Base-by-base conservation (phyloP, 1,140 invertebrate species). In the Solenopsis fugax region DNA sequence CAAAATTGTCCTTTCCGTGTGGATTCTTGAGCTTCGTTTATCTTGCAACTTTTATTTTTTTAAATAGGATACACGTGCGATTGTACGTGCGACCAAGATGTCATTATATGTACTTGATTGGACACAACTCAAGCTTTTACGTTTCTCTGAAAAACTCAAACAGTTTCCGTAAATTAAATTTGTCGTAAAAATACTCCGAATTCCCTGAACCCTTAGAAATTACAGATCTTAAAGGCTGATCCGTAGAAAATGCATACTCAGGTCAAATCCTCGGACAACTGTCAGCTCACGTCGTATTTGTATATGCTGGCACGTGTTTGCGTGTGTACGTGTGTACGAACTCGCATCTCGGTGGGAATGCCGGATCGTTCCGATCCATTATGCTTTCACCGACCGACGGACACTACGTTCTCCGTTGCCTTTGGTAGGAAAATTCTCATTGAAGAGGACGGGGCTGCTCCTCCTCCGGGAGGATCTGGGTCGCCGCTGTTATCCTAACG, bases 401-500 rank as follows among this genome's bases (percentile, higher is more conserved):
- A 41, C 37, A 48, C 37, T 60, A 73, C 29, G 62, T 48, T 73
- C 37, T 54, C 45, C 34, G 76, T 21, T 48, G 54, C 41, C 48
- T 48, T 37, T 24, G 48, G 45, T 62, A 88, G 75, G 77, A 86
- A 54, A 60, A 87, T 89, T 12, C 54, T 29, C n/a, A 50, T 52
- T 65, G 82, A 85, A 65, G 48, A 85, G 72, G 60, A 85, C 24
- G 54, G 24, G 24, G 24, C 21, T 54, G 78, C 71, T 48, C 41
- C 85, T 87, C 72, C 77, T 88, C 69, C 37, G 69, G 62, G 13
- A 81, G 56, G 67, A 90, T 90, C 88, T 87, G 67, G 88, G 88
- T 90, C 88, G 80, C 62, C 62, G 89, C 60, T 85, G 75, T 80
- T 87, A 90, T 87, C 71, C 89, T 90, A 90, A 90, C 89, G 89